Conservation (phyloP, 2,888 invertebrate species). For the Dicyrtoma fusca region DNA sequence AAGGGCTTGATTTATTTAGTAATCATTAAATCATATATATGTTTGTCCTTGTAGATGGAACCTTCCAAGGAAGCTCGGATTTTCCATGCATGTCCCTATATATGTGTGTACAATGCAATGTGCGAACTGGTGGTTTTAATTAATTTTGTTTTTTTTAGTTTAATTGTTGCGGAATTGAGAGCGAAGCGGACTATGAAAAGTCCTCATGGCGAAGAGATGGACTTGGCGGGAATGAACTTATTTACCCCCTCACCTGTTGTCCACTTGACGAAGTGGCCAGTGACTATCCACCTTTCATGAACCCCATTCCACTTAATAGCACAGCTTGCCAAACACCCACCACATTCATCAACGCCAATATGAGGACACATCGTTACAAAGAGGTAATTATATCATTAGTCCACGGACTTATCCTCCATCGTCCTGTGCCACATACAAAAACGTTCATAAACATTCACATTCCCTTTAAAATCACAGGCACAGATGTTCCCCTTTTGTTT, state of each 20-base stretch:
- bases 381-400: conserved; percentile 41
- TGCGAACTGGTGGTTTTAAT: too few species aligned
- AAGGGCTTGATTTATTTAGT: neutral
- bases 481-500: too few species aligned
- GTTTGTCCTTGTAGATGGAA: too few species aligned
- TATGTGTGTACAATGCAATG: too few species aligned
- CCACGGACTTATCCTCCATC: too few species aligned
- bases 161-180: conserved; percentile 54
- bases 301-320: conserved; percentile 52
- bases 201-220: conserved; percentile 53
- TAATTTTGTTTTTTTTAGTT: conserved; percentile 45
- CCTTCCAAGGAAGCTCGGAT: too few species aligned
- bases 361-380: conserved; percentile 44
- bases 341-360: conserved; percentile 31
- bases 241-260: conserved; percentile 54
- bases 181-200: conserved; percentile 53
- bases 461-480: too few species aligned
- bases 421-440: too few species aligned
- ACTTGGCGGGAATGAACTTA: conserved; percentile 48
- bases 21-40: neutral
- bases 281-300: conserved; percentile 54
- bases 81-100: too few species aligned
- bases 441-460: too few species aligned
- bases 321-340: conserved; percentile 46
- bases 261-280: conserved; percentile 50